Evolutionary conservation across 2,888 invertebrate species (phyloP), one percentile per base, ranked within the genome.

Genomic region (Buathra laborator): DNA sequence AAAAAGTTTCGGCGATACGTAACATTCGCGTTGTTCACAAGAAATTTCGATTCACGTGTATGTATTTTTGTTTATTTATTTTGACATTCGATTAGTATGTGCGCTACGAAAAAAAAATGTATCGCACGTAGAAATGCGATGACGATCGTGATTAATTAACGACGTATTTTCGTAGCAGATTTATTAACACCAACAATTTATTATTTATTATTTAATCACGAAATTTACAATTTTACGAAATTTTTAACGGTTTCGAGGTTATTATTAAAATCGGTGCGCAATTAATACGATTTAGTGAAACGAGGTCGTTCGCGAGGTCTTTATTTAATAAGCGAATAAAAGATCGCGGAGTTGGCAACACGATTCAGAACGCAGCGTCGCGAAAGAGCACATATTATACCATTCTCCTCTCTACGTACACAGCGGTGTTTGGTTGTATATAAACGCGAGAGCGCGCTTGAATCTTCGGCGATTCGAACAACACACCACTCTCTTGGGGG

Each of bases 341-440:
- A 37, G 70, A 68, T 80, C 37, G 46, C 71, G 80, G 62, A 37
- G 67, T 81, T 70, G 81, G 59, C 24, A 77, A 74, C 74, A 80
- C 74, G 74, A 82, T 83, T 51, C 32, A 46, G 74, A 76, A 70
- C 67, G 53, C 67, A 74, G 24, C 53, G 72, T 72, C 71, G 67
- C 44, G 32, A 84, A 81, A 59, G 56, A 82, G 84, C 86, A 82
- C 86, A 86, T 76, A 78, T 86, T 76, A 83, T 75, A 84, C 70
- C 67, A 83, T 83, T 86, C 71, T 14, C 68, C 51, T 62, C 77
- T 12, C 24, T 9, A 53, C 48, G 59, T 12, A 7, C 24, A 53
- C 24, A 24, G 3, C 37, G 3, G 29, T 75, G 1, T 16, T 29
- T 53, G 10, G 19, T 19, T 53, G 59, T 71, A 32, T 71, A 64